These are phyloP conservation scores for Caenorhabditis tropicalis DNA, from an alignment of 1,140 invertebrate species.

Conservation along the genomic window DNA sequence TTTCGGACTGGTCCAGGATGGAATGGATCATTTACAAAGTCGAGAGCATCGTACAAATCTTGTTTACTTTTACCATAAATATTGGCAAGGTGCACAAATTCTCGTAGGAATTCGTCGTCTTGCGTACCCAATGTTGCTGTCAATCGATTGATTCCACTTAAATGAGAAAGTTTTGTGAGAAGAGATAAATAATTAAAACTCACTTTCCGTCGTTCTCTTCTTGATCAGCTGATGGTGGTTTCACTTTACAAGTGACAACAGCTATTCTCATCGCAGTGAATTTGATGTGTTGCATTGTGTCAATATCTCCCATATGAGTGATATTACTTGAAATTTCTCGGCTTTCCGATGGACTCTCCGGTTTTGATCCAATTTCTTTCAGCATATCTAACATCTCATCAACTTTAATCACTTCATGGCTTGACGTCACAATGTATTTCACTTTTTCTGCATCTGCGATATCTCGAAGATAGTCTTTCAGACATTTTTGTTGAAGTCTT, in stretches of 20 bases:
- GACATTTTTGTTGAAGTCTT: constrained; percentile 66
- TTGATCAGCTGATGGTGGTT: constrained; percentile 68
- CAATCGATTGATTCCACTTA: neutral
- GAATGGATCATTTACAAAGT: neutral
- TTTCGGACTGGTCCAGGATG: constrained; percentile 30
- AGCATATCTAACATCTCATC: constrained; percentile 63
- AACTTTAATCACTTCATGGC: constrained; percentile 61
- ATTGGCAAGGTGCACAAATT: constrained; percentile 68
- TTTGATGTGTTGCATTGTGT: constrained; percentile 70
- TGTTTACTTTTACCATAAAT: constrained; percentile 71
- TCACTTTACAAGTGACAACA: constrained; percentile 72
- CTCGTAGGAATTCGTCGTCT: constrained; percentile 67
- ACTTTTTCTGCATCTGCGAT: constrained; percentile 68
- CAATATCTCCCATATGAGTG: constrained; percentile 70
- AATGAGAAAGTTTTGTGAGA: neutral
- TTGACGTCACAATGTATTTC: constrained; percentile 70
- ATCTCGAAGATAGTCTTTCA: constrained; percentile 64
- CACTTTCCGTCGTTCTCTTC: constrained; percentile 47
- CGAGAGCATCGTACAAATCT: constrained; percentile 49
- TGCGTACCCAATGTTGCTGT: constrained; percentile 15
- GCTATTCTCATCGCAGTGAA: constrained; percentile 72
- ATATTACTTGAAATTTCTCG: constrained; percentile 71
- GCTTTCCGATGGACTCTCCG: constrained; percentile 61
- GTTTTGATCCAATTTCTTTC: constrained; percentile 54
- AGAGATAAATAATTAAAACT: neutral